Conservation (phyloP, 2,888 invertebrate species). For the Dugesia japonica region DNA sequence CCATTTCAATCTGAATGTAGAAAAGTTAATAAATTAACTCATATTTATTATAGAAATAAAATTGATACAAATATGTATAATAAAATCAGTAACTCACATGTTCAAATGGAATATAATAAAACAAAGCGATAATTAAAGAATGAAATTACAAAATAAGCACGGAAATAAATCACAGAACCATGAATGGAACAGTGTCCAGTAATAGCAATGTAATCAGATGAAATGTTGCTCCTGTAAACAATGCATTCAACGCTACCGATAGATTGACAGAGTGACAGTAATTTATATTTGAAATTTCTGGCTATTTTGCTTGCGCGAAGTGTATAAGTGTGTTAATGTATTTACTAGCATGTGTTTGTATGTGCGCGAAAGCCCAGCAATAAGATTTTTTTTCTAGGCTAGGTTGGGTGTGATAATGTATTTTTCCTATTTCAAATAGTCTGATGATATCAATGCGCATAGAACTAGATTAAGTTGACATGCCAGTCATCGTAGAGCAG, state of each 20-base stretch:
- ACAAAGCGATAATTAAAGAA: background rate
- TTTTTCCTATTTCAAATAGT: background rate
- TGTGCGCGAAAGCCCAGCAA: conserved; percentile 20
- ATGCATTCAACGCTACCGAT: background rate
- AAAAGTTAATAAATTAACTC: too few relatives aligned
- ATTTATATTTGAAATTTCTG: conserved; percentile 20
- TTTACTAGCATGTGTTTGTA: conserved; percentile 11
- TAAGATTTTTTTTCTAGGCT: conserved; percentile 16
- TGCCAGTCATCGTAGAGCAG: background rate
- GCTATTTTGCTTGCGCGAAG: conserved; percentile 11
- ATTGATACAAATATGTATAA: too few relatives aligned
- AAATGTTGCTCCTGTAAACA: conserved; percentile 20
- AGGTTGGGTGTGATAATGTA: conserved; percentile 16
- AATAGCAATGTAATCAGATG: conserved; percentile 16
- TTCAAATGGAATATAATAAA: too few relatives aligned
- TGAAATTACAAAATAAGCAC: conserved; percentile 11
- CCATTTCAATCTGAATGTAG: too few relatives aligned
- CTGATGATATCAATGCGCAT: conserved; percentile 20
- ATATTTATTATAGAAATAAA: too few relatives aligned
- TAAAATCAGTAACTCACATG: too few relatives aligned
- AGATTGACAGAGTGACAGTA: conserved; percentile 14
- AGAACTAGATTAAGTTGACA: conserved; percentile 13
- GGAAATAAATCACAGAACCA: conserved; percentile 20
- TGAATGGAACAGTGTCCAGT: conserved; percentile 16
- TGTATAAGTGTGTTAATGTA: background rate